These are phyloP conservation scores for Coptodon rendalli DNA, from an alignment of 2,113 vertebrate genomes.

Conservation along the genomic window DNA sequence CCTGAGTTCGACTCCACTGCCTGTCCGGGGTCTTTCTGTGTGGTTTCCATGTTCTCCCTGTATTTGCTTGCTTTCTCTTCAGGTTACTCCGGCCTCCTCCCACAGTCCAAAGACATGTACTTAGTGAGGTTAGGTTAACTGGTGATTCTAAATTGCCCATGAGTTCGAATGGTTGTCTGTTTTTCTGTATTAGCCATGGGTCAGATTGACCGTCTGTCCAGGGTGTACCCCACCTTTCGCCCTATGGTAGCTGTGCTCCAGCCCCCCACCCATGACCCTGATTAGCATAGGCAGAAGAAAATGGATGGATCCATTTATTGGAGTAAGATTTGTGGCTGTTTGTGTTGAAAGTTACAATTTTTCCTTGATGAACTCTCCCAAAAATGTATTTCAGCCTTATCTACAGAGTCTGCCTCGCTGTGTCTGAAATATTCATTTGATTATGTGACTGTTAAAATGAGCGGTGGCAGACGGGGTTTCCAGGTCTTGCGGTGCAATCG, in stretches of 20 bases:
- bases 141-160: background rate
- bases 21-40: background rate
- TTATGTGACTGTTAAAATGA: conserved; percentile 26
- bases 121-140: background rate
- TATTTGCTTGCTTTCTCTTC: background rate
- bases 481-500: background rate
- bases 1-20: background rate
- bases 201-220: background rate
- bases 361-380: background rate
- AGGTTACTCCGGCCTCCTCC: rapidly evolving
- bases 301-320: background rate
- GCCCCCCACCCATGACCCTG: background rate
- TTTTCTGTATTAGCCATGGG: background rate
- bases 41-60: background rate
- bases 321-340: background rate
- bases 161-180: rapidly evolving
- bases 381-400: background rate
- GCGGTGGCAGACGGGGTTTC: background rate
- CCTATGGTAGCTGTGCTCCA: background rate
- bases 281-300: background rate
- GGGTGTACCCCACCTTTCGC: background rate
- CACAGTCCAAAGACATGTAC: background rate
- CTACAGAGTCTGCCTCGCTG: background rate
- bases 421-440: conserved; percentile 14
- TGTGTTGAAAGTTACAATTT: background rate